Percentiles rank a stretch among this genome's conserved stretches.
phyloP scores from a whole-genome alignment of 2,888 invertebrate genomes.

The Drosophila cognata region DNA sequence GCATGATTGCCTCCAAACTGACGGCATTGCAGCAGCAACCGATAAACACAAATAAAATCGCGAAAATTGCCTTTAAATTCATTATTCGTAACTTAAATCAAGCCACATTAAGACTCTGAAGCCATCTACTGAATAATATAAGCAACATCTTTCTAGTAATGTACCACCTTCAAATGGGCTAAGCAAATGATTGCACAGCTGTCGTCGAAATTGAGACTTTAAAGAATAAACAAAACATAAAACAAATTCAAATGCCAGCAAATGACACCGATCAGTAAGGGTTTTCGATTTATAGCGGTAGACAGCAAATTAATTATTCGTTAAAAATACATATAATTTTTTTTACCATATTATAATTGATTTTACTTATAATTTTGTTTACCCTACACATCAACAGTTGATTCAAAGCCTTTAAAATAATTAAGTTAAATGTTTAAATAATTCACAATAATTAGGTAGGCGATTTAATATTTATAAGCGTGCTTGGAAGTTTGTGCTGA shows the following conservation, averaged over 20 bases:
- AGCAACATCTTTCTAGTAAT: background rate
- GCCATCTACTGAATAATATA: background rate
- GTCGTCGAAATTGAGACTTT: background rate
- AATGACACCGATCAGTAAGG: background rate
- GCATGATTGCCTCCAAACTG: conserved; percentile 94
- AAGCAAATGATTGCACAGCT: conserved; percentile 21
- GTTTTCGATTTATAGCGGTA: background rate
- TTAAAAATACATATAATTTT: background rate
- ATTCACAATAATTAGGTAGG: background rate
- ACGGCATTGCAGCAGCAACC: conserved; percentile 96
- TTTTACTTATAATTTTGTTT: background rate
- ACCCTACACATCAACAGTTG: background rate
- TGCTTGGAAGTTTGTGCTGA: background rate
- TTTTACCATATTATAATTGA: background rate
- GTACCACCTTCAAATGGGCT: background rate
- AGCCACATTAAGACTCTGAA: background rate
- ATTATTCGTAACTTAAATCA: background rate
- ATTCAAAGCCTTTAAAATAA: background rate
- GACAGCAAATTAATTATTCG: background rate
- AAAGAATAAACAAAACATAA: background rate
- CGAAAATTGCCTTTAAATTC: conserved; percentile 87
- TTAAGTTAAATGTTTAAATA: background rate
- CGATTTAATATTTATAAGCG: background rate
- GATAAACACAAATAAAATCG: conserved; percentile 90
- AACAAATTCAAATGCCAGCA: background rate